Conservation (phyloP, 1,140 invertebrate species). For the Subanguina moxae region DNA sequence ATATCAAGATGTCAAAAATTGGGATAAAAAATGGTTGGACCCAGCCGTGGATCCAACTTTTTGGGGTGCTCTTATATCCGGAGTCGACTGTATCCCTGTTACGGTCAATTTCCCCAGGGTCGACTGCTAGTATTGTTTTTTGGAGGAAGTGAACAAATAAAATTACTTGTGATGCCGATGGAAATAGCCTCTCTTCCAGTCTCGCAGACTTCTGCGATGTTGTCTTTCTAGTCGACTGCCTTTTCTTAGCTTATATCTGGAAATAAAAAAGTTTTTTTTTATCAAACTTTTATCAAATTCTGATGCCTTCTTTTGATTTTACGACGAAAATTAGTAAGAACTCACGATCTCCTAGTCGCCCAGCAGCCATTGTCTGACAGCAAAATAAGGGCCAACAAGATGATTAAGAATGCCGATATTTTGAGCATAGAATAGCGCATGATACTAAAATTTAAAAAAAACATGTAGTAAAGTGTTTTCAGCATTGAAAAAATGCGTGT, state of each 20-base stretch:
- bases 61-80: too few relatives aligned
- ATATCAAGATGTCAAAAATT: too few relatives aligned
- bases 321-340: too few relatives aligned
- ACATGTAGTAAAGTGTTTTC: not conserved
- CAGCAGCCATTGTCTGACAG: not conserved
- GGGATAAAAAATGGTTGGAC: too few relatives aligned
- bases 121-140: not conserved
- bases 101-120: too few relatives aligned
- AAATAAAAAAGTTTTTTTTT: conserved; percentile 4
- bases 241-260: conserved; percentile 11
- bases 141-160: not conserved
- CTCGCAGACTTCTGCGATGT: conserved; percentile 7
- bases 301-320: not conserved
- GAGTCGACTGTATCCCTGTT: too few relatives aligned
- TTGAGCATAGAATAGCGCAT: not conserved
- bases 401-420: not conserved
- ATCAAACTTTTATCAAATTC: not conserved
- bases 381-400: not conserved
- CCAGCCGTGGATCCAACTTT: too few relatives aligned
- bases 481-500: too few relatives aligned
- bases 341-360: not conserved
- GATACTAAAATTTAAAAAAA: not conserved
- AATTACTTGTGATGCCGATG: conserved; percentile 12
- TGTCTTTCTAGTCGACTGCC: conserved; percentile 4
- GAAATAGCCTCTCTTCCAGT: conserved; percentile 5